Evolutionary conservation across 1,140 invertebrate species (phyloP), one percentile per base, ranked within the genome.

Genomic region (Neoseiulus cucumeris): DNA sequence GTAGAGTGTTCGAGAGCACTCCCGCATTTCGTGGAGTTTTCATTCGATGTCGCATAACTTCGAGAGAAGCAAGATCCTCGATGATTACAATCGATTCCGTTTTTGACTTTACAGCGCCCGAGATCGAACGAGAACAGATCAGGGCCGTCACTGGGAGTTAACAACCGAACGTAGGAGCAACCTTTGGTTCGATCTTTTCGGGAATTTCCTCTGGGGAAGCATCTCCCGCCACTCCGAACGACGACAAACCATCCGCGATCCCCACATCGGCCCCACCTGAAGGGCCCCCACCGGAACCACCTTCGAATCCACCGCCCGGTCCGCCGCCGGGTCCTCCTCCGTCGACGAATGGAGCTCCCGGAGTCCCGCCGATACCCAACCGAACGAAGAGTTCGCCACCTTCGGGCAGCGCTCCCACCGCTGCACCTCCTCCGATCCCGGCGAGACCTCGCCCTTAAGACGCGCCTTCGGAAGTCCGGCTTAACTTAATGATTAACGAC

Each of bases 261-360:
- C 33, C 33, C 4, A 9, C 33, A 39, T 39, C 33, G 33, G 9
- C 4, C 33, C 33, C 33, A 39, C 33, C 73, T 73, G 18, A 17
- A 9, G 25, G 14, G 4, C 25, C 25, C 9, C 17, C 14, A 25
- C 33, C 51, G 14, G 25, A 2, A 20, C 51, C 51, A 25, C 51
- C 51, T 1, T 59, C 51, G 22, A 59, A 29, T 25, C 51, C 51
- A 17, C 51, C 73, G 25, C 44, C 29, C 2, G 65, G 72, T 12
- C 73, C 73, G 1, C 73, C 73, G 47, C 71, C 72, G 68, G 66
- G 72, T 65, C 72, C 73, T 18, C 66, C 67, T 17, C 42, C 66
- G 14, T 17, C 55, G n/a, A 64, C 28, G 6, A n/a, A 30, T 9
- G 41, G 22, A 25, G 41, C 30, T 18, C 64, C 39, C 42, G 65